Base-by-base conservation (phyloP, 2,888 invertebrate species). In the Thumatha senex region DNA sequence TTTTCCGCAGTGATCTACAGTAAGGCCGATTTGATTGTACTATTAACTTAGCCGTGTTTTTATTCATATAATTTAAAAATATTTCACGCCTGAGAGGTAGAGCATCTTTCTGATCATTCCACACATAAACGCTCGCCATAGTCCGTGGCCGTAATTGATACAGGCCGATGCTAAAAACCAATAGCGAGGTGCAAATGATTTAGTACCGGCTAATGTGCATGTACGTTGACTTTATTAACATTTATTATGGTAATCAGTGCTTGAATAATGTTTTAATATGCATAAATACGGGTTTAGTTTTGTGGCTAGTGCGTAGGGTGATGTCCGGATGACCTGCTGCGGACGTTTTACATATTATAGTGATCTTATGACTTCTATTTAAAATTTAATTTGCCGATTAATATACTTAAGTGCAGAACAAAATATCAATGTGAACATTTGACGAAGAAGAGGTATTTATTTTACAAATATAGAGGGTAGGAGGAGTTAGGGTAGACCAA, bases 181-280 rank as follows among this genome's bases (percentile, higher is more conserved):
- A 89, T 86, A 87, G 83, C 81, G 77, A 54, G 72, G 76, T 70
- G 70, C 65, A 63, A 65, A 78, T 86, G 86, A 88, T 88, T 88
- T 88, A 89, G 76, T 71, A 70, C 69, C 70, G 76, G 74, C 81
- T 87, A 89, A 89, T 87, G 84, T 71, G 84, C 82, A 84, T 84
- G 84, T 81, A 76, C 83, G 67, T 74, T 61, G 86, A 84, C 83
- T 88, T 84, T 84, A 88, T 87, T 88, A 86, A 82, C 88, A 89
- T 89, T 87, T 88, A 89, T 89, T 88, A 89, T 89, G 87, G 67
- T 85, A 89, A 89, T 89, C 75, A 68, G 63, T 70, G 66, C 61
- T 58, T 63, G 61, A 70, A 70, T 69, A 69, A 84, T 86, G 84
- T 84, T 86, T 86, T 79, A 86, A 85, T 84, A 80, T 80, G 74